Evolutionary conservation across 1,140 invertebrate species (phyloP).

Genomic region (Diabrotica undecimpunctata): DNA sequence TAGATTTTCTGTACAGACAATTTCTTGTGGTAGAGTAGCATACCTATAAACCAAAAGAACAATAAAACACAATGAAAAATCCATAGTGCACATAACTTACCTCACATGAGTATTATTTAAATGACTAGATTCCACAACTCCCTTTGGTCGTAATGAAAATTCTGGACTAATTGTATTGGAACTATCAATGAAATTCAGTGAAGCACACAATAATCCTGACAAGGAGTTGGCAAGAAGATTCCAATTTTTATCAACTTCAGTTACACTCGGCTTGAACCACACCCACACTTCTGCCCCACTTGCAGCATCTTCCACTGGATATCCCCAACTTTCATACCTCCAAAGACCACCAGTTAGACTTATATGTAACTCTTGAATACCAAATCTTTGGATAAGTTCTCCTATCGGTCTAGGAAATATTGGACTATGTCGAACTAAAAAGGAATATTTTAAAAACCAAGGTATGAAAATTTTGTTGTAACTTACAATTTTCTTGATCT

Average conservation of each 20-base stretch:
- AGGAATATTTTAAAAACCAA: slow-evolving; percentile 16
- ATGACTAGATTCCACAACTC: slow-evolving; percentile 53
- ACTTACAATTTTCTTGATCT: slow-evolving; percentile 56
- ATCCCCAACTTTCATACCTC: slow-evolving; percentile 91
- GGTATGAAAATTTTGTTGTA: slow-evolving; percentile 15
- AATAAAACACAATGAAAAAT: too few species aligned
- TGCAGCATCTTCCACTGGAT: slow-evolving; percentile 79
- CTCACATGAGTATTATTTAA: slow-evolving; percentile 51
- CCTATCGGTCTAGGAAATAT: slow-evolving; percentile 87
- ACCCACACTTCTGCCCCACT: slow-evolving; percentile 90
- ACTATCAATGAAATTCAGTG: slow-evolving; percentile 92
- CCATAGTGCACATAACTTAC: slow-evolving; percentile 14
- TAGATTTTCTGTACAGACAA: slow-evolving; percentile 97
- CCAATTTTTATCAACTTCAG: slow-evolving; percentile 77
- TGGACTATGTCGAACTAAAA: slow-evolving; percentile 73
- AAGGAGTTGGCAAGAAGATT: slow-evolving; percentile 81
- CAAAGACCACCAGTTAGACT: slow-evolving; percentile 90
- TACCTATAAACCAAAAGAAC: slow-evolving; percentile 61
- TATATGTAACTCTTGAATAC: slow-evolving; percentile 87
- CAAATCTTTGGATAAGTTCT: slow-evolving; percentile 82
- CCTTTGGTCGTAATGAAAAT: slow-evolving; percentile 75
- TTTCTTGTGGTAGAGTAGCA: slow-evolving; percentile 86
- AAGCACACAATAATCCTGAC: slow-evolving; percentile 92
- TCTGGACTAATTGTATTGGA: slow-evolving; percentile 82
- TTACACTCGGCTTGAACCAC: slow-evolving; percentile 70